Evolutionary conservation across 2,113 vertebrate species (phyloP), one percentile per base, ranked within the genome.

Genomic region (Sapayoa aenigma): DNA sequence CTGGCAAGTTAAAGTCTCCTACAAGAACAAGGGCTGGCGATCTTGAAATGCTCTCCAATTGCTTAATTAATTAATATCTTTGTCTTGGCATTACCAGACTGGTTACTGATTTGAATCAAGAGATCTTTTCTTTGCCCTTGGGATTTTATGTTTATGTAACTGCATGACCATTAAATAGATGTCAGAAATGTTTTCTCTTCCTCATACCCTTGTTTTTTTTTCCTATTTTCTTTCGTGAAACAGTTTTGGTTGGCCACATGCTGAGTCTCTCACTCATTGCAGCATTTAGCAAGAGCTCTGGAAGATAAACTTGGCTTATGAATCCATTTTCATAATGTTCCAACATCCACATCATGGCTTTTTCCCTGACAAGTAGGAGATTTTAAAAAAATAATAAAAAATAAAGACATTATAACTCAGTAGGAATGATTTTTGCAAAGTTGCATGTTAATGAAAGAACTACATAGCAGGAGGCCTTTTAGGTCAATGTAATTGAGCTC

Each of bases 321-420:
- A 97, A 98, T 98, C 97, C 93, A 98, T 98, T 98, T 97, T 96
- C 95, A 96, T 98, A 98, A 98, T 96, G 87, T 96, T 97, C 93
- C 90, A 90, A 94, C 91, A 97, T 96, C 66, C 71, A 96, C 90
- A 96, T 97, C 94, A 95, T 85, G 91, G 58, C 71, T 97, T 96
- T 96, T 78, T 72, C 83, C 67, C 89, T 97, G 96, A 96, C 91
- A 97, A 97, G 92, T 94, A 79, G 89, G 60, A 71, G 73, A 94
- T 96, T 85, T 88, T 23, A 93, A 94, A 82, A 87, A 37, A 92
- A 80, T 71, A 91, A 92, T 88, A 94, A 96, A 89, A 96, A 96
- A 97, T 92, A 97, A 97, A 94, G 83, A 93, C 96, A 97, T 98
- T 98, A 98, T 95, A 95, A 91, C 75, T 47, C 97, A 98, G 98